These are phyloP conservation scores for Tuta absoluta DNA, from an alignment of 2,888 invertebrate genomes.

Conservation along the genomic window DNA sequence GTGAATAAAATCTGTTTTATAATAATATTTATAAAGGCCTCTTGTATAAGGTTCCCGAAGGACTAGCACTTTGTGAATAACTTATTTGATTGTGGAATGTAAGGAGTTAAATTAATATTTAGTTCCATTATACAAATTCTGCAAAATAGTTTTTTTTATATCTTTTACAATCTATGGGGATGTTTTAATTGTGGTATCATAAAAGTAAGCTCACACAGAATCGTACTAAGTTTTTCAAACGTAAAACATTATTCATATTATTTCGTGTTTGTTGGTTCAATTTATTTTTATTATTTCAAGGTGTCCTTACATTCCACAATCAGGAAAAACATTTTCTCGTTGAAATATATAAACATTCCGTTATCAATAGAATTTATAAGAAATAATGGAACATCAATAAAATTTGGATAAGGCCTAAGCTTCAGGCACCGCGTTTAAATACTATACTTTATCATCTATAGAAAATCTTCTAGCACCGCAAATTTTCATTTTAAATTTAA, in stretches of 20 bases:
- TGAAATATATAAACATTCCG: background rate
- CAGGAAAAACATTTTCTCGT: background rate
- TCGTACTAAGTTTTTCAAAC: no score
- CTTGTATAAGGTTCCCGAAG: constrained; percentile 39
- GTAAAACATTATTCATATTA: no score
- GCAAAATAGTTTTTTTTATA: no score
- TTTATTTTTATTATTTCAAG: no score
- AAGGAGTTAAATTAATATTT: background rate
- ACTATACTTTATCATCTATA: background rate
- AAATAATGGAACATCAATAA: constrained; percentile 7
- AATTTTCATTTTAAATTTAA: background rate
- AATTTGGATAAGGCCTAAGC: background rate
- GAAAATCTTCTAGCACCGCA: constrained; percentile 22
- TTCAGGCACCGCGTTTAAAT: background rate
- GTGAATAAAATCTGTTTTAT: constrained; percentile 4
- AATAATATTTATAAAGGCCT: constrained; percentile 11
- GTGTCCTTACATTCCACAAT: constrained; percentile 1
- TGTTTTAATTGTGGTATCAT: no score
- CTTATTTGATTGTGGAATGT: no score
- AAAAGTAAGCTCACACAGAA: no score
- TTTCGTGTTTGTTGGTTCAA: no score
- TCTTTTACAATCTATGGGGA: no score
- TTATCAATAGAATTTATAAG: background rate
- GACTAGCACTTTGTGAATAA: constrained; percentile 65
- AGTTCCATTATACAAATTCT: background rate